Base-by-base conservation (phyloP, 2,113 vertebrate species). In the Rhabdomys dilectus region DNA sequence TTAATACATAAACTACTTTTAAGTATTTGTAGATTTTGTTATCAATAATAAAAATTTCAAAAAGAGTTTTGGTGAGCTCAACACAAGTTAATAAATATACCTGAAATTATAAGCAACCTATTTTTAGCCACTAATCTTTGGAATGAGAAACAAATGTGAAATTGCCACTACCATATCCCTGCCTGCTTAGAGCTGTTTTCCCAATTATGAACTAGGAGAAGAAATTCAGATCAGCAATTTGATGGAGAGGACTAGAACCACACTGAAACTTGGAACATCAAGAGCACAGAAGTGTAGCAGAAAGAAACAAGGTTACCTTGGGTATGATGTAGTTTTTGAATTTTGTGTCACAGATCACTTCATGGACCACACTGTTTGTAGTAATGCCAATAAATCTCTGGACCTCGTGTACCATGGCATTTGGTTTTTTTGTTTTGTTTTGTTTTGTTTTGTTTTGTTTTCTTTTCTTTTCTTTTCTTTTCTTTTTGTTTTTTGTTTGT, bases 331-430 rank as follows among this genome's bases (percentile, higher is more conserved):
- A 81, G 51, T 81, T 56, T 34, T 51, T 81, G 19, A 81, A 81
- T 12, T 81, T 81, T 12, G 22, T 98, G 45, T 99, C 97, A 45
- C n/a, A 93, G 42, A 36, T 95, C 13, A 98, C 98, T 29, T 88
- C 0, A 56, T 70, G 98, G 24, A 98, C 97, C 21, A 98, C 0
- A 22, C 70, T 96, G 58, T 31, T 0, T 17, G 98, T 98, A 22
- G 98, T 0, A 13, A 99, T 93, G 19, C 98, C 91, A 64, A 94
- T 93, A 76, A 93, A 98, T 97, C 98, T 98, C 94, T 98, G 97
- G 34, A 98, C 12, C 97, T 98, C 98, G 0, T 98, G 98, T 7
- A 97, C 11, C n/a, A 98, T 95, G 4, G 98, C 98, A 45, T n/a
- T n/a, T n/a, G n/a, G n/a, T n/a, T n/a, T n/a, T n/a, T n/a, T n/a